Evolutionary conservation across 2,888 invertebrate genomes (phyloP).

Genomic region (Melanophora roralis): DNA sequence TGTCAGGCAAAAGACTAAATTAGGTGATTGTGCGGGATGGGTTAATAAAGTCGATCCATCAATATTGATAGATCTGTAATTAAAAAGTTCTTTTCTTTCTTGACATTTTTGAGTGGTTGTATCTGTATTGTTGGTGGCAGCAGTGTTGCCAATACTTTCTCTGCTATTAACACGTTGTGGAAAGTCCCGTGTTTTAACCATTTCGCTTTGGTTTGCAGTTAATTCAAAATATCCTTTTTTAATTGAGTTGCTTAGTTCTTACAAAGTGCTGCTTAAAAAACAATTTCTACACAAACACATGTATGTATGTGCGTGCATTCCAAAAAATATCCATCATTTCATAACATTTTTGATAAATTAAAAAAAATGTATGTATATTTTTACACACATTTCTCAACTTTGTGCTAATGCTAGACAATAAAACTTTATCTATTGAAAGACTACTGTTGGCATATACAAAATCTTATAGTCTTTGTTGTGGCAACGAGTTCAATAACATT

Average conservation of each 20-base stretch:
- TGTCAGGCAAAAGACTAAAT: background rate
- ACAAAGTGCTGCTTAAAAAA: no score
- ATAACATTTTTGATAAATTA: no score
- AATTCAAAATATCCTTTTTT: no score
- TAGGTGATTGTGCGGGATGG: background rate
- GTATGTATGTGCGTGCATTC: no score
- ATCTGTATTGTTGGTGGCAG: background rate
- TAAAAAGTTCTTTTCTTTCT: slow-evolving; percentile 24
- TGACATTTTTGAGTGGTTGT: background rate
- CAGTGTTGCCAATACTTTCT: background rate
- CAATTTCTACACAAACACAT: no score
- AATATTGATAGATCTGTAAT: slow-evolving; percentile 33
- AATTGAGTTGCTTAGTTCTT: no score
- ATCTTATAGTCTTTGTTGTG: slow-evolving; percentile 37
- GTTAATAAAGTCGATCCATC: slow-evolving; percentile 32
- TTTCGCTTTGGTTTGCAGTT: background rate
- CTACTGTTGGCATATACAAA: background rate
- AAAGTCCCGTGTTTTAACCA: slow-evolving; percentile 38
- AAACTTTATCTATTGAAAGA: no score
- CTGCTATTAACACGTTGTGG: background rate
- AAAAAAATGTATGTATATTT: no score
- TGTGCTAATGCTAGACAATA: no score
- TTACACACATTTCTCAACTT: no score
- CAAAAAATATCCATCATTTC: no score
- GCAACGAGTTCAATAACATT: slow-evolving; percentile 51